Evolutionary conservation across 2,888 invertebrate genomes (phyloP), one percentile per base, ranked within the genome.

Genomic region (Trachelus tabidus): DNA sequence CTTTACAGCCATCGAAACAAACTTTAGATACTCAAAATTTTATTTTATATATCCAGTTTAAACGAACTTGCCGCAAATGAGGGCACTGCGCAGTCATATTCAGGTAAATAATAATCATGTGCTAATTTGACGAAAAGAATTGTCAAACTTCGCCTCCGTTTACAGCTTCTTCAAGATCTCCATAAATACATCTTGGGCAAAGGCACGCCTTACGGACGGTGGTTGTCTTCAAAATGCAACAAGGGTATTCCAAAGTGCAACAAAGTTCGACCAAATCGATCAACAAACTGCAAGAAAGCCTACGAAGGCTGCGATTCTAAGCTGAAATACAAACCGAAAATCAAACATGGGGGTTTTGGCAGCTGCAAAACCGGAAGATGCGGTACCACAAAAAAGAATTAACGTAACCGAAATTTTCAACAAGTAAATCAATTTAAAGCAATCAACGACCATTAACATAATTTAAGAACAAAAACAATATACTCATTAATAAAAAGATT

Each of bases 321-420:
- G 9, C 12, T 31, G 31, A 71, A 34, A 71, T 71, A 31, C 12
- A 34, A 31, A 15, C 30, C 71, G 30, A 71, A n/a, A 71, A 11
- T 71, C 71, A 71, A 23, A 23, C 71, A 71, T 34, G 71, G 71
- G 2, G 71, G 71, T 71, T 71, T 71, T 34, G 71, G 71, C 31
- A 71, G 71, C 34, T 71, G 71, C 30, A 71, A 71, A 30, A 71
- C 30, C 71, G 30, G 30, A n/a, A 30, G 23, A 30, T 71, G 71
- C 71, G 71, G 71, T 34, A 71, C 12, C 30, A 71, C 23, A 34
- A 11, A 71, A 23, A 30, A 71, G 34, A 3, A 30, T 56, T 56
- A 56, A 15, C 56, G 6, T 6, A 56, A 23, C 2, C 9, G 9
- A 56, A 56, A 56, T 56, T 56, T 9, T 56, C 56, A 23, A 23